Base-by-base conservation (phyloP, 2,888 invertebrate genomes). In the Drosophila incognita region DNA sequence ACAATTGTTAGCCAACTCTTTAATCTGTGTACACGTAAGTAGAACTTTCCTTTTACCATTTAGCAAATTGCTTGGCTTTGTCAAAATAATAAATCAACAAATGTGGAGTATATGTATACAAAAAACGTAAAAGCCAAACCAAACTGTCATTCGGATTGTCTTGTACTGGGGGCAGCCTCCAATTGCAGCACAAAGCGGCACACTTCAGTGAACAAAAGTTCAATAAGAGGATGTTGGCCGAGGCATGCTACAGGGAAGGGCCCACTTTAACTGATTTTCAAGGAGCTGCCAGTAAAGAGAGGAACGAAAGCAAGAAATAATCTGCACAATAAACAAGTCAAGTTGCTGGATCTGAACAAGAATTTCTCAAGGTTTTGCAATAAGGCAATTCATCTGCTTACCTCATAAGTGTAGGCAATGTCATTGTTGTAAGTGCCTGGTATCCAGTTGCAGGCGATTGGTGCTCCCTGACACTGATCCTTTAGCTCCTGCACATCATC, bases 361-460 rank as follows among this genome's bases (percentile, higher is more conserved):
- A 56, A 70, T 48, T 66, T 42, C 48, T 69, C 67, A 52, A 56
- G 42, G 48, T 48, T 58, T 72, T 81, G 82, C 80, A 81, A 83
- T 83, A 88, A 86, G 74, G 70, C 82, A 79, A 77, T 89, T 87
- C 77, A 74, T 81, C 76, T 86, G 82, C 90, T 91, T 91, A 93
- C 93, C 93, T 93, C 92, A 85, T 93, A 93, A 86, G 89, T 90
- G 74, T 89, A 85, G 79, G 91, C 92, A 83, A 90, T 85, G 79
- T 84, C 86, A 81, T 82, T 82, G 75, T 80, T 83, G 59, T 77
- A 75, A 52, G 73, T 74, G 29, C 63, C 64, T 65, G 72, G 69
- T 49, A 29, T 57, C 65, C 73, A 65, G 63, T 69, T 69, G 74
- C 72, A 79, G 64, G 67, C 68, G 65, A 49, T 38, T 21, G 66